These are phyloP conservation scores for Coendou prehensilis DNA, from an alignment of 2,797 vertebrate genomes.

Conservation along the genomic window DNA sequence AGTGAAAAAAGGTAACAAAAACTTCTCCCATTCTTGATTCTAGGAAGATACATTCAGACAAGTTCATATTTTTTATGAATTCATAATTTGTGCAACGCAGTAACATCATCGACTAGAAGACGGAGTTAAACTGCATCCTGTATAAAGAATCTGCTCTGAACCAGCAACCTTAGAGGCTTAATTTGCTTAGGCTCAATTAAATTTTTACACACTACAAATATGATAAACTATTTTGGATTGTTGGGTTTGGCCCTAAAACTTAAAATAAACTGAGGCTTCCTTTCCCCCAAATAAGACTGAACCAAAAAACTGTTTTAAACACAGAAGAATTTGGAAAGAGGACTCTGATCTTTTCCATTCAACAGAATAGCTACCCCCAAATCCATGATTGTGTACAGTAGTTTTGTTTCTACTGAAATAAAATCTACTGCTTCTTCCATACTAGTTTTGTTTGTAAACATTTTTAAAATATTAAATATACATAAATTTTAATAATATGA, in stretches of 20 bases:
- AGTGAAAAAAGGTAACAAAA: not conserved
- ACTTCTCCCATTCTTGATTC: not conserved
- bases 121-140: not conserved
- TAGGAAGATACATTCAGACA: not conserved
- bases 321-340: not conserved
- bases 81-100: constrained; percentile 1
- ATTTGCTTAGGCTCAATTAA: not conserved
- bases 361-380: not conserved
- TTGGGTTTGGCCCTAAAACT: not conserved
- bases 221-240: constrained; percentile 18
- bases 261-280: constrained; percentile 42
- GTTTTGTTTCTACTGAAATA: constrained; percentile 30
- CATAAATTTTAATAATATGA: constrained; percentile 9
- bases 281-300: not conserved
- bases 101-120: not conserved
- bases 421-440: constrained; percentile 31
- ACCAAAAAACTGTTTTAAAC: constrained; percentile 9
- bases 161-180: not conserved
- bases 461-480: constrained; percentile 33
- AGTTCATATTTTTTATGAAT: not conserved
- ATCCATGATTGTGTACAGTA: not conserved
- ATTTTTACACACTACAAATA: not conserved
- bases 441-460: not conserved
- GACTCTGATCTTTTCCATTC: not conserved
- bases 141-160: not conserved